These are phyloP conservation scores for Limnephilus rhombicus DNA, from an alignment of 2,888 invertebrate species.

Conservation along the genomic window DNA sequence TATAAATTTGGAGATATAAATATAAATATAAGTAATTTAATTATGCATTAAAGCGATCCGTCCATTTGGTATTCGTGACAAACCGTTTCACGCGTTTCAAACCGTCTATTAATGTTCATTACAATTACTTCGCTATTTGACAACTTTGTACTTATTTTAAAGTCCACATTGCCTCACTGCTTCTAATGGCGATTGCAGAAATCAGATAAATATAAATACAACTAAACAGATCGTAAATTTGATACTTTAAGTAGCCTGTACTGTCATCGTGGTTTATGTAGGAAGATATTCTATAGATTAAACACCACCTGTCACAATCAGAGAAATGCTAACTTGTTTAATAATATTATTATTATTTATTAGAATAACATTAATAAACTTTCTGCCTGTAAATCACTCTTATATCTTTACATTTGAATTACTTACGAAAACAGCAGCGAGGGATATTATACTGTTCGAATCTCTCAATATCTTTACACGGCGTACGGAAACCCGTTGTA, in stretches of 20 bases:
- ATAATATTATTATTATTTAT: not conserved
- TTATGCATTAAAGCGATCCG: conserved; percentile 50
- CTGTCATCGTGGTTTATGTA: not conserved
- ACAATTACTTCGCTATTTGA: conserved; percentile 4
- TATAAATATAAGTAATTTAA: conserved; percentile 52
- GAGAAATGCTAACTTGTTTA: not conserved
- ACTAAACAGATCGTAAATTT: not conserved
- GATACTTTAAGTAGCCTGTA: not conserved
- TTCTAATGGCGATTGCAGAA: not conserved
- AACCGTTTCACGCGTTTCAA: conserved; percentile 59
- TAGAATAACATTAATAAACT: not conserved
- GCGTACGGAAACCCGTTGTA: no score
- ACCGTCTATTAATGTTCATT: conserved; percentile 11
- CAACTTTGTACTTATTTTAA: not conserved
- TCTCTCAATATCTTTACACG: not conserved
- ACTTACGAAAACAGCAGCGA: not conserved
- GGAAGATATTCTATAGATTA: conserved; percentile 1
- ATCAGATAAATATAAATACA: not conserved
- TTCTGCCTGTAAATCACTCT: not conserved
- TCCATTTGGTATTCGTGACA: conserved; percentile 61
- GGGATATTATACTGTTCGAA: not conserved
- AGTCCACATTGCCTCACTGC: not conserved
- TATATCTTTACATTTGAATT: not conserved
- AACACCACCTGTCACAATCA: not conserved
- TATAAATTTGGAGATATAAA: not conserved